Evolutionary conservation across 2,113 vertebrate species (phyloP).

Genomic region (Natator depressus): DNA sequence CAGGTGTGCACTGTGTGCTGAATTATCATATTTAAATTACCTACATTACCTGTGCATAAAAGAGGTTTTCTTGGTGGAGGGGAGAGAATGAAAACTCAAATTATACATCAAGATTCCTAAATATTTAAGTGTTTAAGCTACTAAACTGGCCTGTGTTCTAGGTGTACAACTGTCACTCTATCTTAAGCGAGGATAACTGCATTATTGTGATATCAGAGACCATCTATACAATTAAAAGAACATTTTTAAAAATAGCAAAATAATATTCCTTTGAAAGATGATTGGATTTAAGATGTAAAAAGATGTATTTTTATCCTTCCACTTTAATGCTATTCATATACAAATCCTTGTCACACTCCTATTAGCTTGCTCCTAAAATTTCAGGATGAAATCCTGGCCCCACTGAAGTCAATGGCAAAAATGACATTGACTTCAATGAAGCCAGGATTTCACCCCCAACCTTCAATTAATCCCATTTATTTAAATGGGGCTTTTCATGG

Average conservation of each 20-base stretch:
- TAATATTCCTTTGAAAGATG: background rate
- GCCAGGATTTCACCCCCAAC: background rate
- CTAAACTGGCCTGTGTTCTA: background rate
- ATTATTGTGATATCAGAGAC: background rate
- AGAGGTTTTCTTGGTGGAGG: background rate
- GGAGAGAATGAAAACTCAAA: background rate
- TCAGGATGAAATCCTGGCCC: background rate
- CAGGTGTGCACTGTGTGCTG: background rate
- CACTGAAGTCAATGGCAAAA: background rate
- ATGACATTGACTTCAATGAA: background rate
- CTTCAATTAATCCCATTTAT: background rate
- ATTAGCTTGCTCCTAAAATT: background rate
- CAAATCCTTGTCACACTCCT: background rate
- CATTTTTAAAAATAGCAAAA: background rate
- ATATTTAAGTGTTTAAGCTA: background rate
- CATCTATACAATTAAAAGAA: background rate
- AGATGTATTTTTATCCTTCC: background rate
- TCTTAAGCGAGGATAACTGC: background rate
- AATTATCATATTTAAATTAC: background rate
- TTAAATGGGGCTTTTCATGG: background rate
- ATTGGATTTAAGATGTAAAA: background rate
- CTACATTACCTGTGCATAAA: background rate
- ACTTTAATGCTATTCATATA: background rate
- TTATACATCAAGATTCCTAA: background rate
- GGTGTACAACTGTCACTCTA: background rate